Base-by-base conservation (phyloP, 2,888 invertebrate genomes). In the Coenonympha arcania region DNA sequence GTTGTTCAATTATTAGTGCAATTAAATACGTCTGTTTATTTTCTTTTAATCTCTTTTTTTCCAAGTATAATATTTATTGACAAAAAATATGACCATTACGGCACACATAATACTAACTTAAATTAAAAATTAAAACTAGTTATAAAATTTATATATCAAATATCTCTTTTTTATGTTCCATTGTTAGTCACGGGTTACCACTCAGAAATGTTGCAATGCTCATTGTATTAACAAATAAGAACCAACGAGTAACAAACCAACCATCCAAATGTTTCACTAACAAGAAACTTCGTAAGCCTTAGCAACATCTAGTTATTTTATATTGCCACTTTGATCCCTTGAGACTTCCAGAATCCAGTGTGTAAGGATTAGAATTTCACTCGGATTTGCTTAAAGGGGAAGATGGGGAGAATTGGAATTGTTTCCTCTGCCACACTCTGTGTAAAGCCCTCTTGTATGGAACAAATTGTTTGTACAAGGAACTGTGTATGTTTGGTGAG, bases 281-380 rank as follows among this genome's bases (percentile, higher is more conserved):
- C 45, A 37, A 37, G 41, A 19, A 45, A 33, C 40, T 44, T 40
- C 45, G 43, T 51, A 45, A 47, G 40, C 33, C 39, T 36, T 48
- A 31, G 33, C 33, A 44, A 28, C 33, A 46, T 51, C 50, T 51
- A 63, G 57, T 57, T 63, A 66, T 56, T 64, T 63, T 68, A 63
- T 67, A 69, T 73, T 68, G 61, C 49, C 52, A 62, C 61, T 64
- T 69, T 68, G 68, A 73, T 75, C 70, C 73, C 69, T 60, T 53
- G 69, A 63, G 73, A 72, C 68, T 68, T 64, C 66, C 65, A 64
- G 73, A 75, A 68, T 64, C 66, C 65, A 64, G 73, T 74, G 70
- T 77, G 77, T 76, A 76, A 72, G 79, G 79, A 79, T 81, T 76
- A 79, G 73, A 76, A 76, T 77, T 79, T 76, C 69, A 72, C 73